These are phyloP conservation scores for Cotesia chilonis DNA, from an alignment of 1,140 invertebrate species.

Conservation along the genomic window DNA sequence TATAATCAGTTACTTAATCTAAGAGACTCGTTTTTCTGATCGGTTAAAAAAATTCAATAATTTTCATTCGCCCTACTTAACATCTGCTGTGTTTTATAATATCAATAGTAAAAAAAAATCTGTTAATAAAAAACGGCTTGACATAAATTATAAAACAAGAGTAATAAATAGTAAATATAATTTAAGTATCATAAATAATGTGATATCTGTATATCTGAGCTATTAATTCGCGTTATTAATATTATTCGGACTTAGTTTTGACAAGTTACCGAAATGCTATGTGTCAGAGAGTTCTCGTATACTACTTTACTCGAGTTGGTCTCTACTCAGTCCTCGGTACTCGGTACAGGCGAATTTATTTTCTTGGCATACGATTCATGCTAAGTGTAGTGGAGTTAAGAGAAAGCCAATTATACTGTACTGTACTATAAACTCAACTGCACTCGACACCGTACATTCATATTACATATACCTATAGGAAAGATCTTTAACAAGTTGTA, in stretches of 20 bases:
- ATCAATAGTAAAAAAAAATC: too few relatives aligned
- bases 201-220: too few relatives aligned
- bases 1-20: constrained; percentile 4
- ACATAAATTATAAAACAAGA: too few relatives aligned
- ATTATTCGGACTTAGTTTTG: not conserved
- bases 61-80: constrained; percentile 30
- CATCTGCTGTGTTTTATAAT: too few relatives aligned
- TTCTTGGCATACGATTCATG: constrained; percentile 31
- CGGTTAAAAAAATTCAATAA: not conserved
- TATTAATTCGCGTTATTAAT: not conserved
- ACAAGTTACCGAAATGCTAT: constrained; percentile 23
- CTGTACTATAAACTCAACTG: constrained; percentile 1
- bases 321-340: not conserved
- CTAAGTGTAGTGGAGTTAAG: not conserved
- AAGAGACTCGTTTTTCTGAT: constrained; percentile 10
- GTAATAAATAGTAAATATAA: too few relatives aligned
- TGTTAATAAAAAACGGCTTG: not conserved
- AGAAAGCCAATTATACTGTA: not conserved
- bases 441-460: constrained; percentile 7
- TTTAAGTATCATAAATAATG: too few relatives aligned
- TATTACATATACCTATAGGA: too few relatives aligned
- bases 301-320: too few relatives aligned
- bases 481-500: too few relatives aligned
- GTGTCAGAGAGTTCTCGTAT: constrained; percentile 12
- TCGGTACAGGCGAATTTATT: constrained; percentile 32